Evolutionary conservation across 2,888 invertebrate genomes (phyloP).

Genomic region (Diarsia rubi): DNA sequence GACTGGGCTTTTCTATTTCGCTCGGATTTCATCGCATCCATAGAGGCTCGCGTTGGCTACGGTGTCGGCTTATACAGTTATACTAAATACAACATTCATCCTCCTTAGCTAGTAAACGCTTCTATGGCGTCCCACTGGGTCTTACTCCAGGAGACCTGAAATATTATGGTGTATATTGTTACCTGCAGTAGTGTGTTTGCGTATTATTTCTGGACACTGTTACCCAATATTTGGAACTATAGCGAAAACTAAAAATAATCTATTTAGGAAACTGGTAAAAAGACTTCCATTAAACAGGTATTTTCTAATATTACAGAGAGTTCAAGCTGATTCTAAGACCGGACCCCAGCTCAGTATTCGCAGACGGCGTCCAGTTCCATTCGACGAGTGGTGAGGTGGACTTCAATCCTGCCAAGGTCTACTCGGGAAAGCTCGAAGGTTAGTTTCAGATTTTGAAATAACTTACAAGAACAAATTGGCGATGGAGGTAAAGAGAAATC

Average conservation of each 20-base stretch:
- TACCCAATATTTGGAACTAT: slow-evolving; percentile 4
- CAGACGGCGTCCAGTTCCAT: slow-evolving; percentile 94
- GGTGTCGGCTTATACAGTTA: slow-evolving; percentile 4
- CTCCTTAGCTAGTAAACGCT: slow-evolving; percentile 10
- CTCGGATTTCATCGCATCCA: background rate
- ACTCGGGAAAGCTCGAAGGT: slow-evolving; percentile 96
- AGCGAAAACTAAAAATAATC: background rate
- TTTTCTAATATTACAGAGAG: slow-evolving; percentile 91
- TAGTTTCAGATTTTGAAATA: slow-evolving; percentile 57
- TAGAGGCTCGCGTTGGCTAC: background rate
- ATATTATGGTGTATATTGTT: slow-evolving; percentile 11
- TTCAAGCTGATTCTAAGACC: slow-evolving; percentile 94
- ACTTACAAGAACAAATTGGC: background rate
- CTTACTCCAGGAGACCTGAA: slow-evolving; percentile 3
- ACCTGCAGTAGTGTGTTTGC: slow-evolving; percentile 2
- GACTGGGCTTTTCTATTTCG: slow-evolving; percentile 10
- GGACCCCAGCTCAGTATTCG: slow-evolving; percentile 93
- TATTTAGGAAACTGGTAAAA: background rate
- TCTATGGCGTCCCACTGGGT: slow-evolving; percentile 6
- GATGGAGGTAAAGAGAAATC: too few relatives aligned
- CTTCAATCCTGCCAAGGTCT: slow-evolving; percentile 94
- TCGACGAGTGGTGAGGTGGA: slow-evolving; percentile 92
- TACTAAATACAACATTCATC: slow-evolving; percentile 19
- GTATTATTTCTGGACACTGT: background rate
- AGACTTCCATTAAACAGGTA: background rate